Conservation (phyloP, 2,797 vertebrate species). For the Sebastolobus alascanus region DNA sequence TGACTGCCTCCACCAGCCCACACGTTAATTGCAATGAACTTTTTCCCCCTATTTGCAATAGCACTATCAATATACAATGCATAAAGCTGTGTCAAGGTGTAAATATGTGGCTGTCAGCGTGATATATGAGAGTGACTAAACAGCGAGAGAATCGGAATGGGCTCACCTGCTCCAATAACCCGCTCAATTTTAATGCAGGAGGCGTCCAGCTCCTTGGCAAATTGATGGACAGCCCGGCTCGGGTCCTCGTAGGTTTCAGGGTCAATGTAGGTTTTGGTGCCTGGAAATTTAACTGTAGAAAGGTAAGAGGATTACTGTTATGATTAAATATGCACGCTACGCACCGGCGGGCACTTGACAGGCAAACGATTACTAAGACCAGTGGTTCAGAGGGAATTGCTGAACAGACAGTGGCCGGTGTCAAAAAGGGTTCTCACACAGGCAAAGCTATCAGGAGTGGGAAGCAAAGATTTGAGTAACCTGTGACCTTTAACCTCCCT, state of each 20-base stretch:
- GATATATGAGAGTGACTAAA: slow-evolving; percentile 89
- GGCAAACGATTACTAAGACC: slow-evolving; percentile 73
- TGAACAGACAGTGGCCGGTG: slow-evolving; percentile 51
- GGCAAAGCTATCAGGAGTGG: slow-evolving; percentile 42
- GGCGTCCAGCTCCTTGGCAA: slow-evolving; percentile 99
- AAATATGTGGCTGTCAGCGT: slow-evolving; percentile 93
- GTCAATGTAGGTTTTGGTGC: slow-evolving; percentile 99
- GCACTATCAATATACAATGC: slow-evolving; percentile 75
- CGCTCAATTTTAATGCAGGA: slow-evolving; percentile 99
- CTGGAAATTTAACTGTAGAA: slow-evolving; percentile 99
- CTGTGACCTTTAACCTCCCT: slow-evolving; percentile 26
- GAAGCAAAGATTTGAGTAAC: slow-evolving; percentile 54
- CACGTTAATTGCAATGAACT: slow-evolving; percentile 82
- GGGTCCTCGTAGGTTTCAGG: slow-evolving; percentile 99
- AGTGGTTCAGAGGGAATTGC: slow-evolving; percentile 57
- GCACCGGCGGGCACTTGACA: slow-evolving; percentile 78
- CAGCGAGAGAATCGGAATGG: slow-evolving; percentile 78
- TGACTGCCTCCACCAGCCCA: slow-evolving; percentile 56
- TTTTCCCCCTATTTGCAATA: slow-evolving; percentile 53
- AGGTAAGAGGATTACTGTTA: slow-evolving; percentile 97
- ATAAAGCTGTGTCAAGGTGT: slow-evolving; percentile 81
- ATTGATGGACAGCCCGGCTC: slow-evolving; percentile 99
- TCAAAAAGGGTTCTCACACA: slow-evolving; percentile 54
- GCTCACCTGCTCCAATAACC: slow-evolving; percentile 99
- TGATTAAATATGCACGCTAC: slow-evolving; percentile 91